Evolutionary conservation across 2,113 vertebrate genomes (phyloP).

Genomic region (Phrynosoma platyrhinos): DNA sequence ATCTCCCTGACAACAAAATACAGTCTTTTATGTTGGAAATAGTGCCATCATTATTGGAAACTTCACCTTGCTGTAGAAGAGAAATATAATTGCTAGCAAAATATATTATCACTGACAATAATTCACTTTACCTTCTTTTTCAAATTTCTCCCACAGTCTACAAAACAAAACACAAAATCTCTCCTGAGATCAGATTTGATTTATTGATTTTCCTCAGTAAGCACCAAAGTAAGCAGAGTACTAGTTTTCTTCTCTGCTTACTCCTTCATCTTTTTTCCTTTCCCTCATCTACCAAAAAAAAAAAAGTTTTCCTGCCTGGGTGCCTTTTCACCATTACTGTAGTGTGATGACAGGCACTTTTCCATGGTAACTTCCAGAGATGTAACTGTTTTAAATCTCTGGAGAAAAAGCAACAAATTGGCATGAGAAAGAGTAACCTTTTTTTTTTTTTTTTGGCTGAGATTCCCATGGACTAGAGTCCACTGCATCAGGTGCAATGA

Average conservation of each 20-base stretch:
- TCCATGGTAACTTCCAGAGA: conserved; percentile 8
- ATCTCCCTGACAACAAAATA: conserved; percentile 65
- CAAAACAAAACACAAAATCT: background rate
- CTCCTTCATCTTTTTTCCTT: background rate
- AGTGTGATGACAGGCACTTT: background rate
- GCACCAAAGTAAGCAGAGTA: background rate
- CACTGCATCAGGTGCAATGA: background rate
- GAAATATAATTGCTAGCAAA: conserved; percentile 25
- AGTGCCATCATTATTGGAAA: background rate
- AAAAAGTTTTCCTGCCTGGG: background rate
- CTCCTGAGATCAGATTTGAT: background rate
- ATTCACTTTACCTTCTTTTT: conserved; percentile 8
- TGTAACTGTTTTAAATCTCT: background rate
- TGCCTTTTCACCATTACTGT: background rate
- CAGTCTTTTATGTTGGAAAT: conserved; percentile 34
- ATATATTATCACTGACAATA: background rate
- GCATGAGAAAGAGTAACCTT: background rate
- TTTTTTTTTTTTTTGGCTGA: background rate
- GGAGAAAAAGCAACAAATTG: background rate
- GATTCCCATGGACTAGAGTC: background rate
- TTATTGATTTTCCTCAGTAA: background rate
- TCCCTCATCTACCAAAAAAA: background rate
- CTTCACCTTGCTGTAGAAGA: conserved; percentile 18
- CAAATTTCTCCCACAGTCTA: background rate
- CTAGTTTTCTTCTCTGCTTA: rapidly evolving